Conservation (phyloP, 1,140 invertebrate species). For the Holotrichia oblita region DNA sequence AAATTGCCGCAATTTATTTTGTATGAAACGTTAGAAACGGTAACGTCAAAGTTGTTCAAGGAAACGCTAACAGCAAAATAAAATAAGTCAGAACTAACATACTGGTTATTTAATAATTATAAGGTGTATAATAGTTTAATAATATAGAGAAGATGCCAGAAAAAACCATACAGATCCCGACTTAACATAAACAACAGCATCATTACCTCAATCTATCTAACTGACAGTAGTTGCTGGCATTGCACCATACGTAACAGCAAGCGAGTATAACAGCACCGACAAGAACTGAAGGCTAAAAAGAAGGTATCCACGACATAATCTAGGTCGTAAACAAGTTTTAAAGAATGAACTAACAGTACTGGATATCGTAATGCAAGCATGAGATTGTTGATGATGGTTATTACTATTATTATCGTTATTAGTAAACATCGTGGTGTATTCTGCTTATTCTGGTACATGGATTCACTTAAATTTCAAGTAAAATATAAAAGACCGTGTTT, state of each 20-base stretch:
- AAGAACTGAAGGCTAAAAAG: background rate
- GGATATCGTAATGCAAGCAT: background rate
- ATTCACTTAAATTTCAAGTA: too few species aligned
- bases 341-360: conserved; percentile 31
- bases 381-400: background rate
- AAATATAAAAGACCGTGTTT: background rate
- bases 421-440: background rate
- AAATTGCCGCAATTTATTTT: background rate
- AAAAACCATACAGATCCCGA: background rate
- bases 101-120: conserved; percentile 14
- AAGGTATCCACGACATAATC: background rate
- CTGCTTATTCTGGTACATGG: background rate
- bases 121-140: background rate
- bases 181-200: background rate
- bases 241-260: background rate
- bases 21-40: background rate
- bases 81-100: background rate
- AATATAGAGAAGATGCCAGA: background rate
- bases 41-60: background rate
- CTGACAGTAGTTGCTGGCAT: background rate
- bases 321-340: conserved; percentile 8
- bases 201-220: background rate
- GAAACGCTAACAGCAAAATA: background rate
- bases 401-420: conserved; percentile 26
- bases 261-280: background rate